Evolutionary conservation across 2,797 vertebrate species (phyloP), one percentile per base, ranked within the genome.

Genomic region (Salarias fasciatus): DNA sequence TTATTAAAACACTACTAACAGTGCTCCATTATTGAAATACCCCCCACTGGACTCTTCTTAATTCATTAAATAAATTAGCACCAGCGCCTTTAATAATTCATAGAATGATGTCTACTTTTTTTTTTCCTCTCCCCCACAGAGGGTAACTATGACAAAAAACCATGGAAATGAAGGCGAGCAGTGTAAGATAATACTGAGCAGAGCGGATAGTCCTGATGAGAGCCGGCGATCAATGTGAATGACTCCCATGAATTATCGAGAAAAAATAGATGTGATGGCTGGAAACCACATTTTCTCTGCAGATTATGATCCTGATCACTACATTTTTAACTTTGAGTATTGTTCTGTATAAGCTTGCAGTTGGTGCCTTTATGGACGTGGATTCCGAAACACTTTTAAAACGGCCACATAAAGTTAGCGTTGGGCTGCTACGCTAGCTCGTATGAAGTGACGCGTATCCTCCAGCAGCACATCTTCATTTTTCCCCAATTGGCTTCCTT

Each of bases 41-140:
- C 87, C 93, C 91, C 82, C 89, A 90, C 88, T 66, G 91, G 92
- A 92, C 91, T 92, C 90, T 94, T 94, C 92, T 92, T 95, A 94
- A 95, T 95, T 94, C 91, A 94, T 95, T 95, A 94, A 93, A 92
- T 94, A 94, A 93, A 94, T 94, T 94, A 93, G 89, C 91, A 84
- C 91, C 86, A 87, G 86, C 60, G 80, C 84, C 72, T 90, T 95
- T 93, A 95, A 94, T 95, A 94, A 95, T 95, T 95, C 92, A 95
- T 91, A 89, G 72, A 69, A 78, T 84, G 84, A 90, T 91, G 86
- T 92, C 91, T 94, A 76, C 24, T 35, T 13, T 75, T 77, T 68
- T 72, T 69, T 84, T 68, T 46, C 35, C 14, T n/a, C 65, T 75
- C 68, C 75, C 75, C 79, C 53, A 44, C 77, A 55, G 82, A 76